phyloP scores from a whole-genome alignment of 2,888 invertebrate species.

The Campoletis raptor region DNA sequence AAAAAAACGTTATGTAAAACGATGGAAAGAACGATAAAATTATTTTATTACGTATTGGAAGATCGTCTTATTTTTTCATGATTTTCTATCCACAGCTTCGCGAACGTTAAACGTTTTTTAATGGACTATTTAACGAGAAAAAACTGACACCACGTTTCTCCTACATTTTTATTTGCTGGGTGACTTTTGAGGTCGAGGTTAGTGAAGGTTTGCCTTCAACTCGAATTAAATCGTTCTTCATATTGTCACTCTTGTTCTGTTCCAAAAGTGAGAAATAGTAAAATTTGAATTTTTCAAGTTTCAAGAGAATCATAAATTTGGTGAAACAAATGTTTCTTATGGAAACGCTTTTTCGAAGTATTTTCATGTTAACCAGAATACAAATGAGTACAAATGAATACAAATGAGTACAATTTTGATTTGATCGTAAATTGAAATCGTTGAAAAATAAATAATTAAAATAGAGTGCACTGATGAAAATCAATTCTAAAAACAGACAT shows the following conservation, averaged over 20 bases:
- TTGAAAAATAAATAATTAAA: not conserved
- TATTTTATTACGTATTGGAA: not conserved
- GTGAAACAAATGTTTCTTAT: not conserved
- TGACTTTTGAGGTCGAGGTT: not conserved
- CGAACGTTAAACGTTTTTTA: slow-evolving; percentile 9
- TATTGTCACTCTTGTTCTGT: not conserved
- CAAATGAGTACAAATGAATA: not conserved
- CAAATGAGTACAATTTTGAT: not conserved
- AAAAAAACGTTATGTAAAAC: slow-evolving; percentile 22
- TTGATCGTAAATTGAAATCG: not conserved
- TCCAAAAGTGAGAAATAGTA: not conserved
- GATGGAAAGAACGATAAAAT: slow-evolving; percentile 23
- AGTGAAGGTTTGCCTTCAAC: not conserved
- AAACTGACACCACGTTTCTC: not conserved
- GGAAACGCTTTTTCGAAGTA: not conserved
- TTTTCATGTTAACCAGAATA: not conserved
- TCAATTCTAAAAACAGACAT: not conserved
- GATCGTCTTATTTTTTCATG: not conserved
- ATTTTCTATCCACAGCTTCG: slow-evolving; percentile 9
- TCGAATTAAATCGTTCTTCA: not conserved
- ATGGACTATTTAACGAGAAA: slow-evolving; percentile 11
- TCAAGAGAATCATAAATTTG: not conserved
- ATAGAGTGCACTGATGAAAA: not conserved
- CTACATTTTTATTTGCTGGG: not conserved
- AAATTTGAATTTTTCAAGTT: not conserved